Conservation (phyloP, 2,888 invertebrate genomes). For the Corbicula japonica region DNA sequence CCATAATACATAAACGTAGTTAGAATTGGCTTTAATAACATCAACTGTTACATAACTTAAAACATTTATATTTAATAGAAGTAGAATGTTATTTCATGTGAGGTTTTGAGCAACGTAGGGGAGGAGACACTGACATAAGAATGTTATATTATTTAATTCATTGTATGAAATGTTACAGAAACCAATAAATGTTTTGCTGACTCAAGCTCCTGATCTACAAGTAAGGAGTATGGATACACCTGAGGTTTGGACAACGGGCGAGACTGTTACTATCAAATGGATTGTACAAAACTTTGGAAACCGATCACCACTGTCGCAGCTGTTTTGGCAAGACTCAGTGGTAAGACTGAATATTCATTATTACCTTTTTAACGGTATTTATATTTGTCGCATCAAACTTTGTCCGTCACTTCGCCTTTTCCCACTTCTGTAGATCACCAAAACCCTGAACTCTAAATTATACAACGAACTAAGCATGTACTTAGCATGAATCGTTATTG, state of each 20-base stretch:
- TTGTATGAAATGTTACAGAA: conserved; percentile 16
- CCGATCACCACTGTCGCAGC: conserved; percentile 22
- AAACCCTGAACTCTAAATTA: not conserved
- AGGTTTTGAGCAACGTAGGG: no score
- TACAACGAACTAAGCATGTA: not conserved
- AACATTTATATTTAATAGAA: no score
- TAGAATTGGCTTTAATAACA: no score
- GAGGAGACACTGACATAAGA: no score
- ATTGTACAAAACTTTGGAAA: conserved; percentile 40
- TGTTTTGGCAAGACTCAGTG: conserved; percentile 33
- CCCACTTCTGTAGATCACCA: not conserved
- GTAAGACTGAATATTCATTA: no score
- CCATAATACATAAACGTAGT: no score
- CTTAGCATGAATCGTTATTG: not conserved
- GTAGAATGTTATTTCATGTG: no score
- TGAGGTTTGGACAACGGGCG: conserved; percentile 30
- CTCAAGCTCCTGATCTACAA: conserved; percentile 34
- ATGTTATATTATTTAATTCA: no score
- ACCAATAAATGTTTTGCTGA: conserved; percentile 21
- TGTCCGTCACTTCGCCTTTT: no score
- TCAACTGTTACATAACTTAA: no score
- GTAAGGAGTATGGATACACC: not conserved
- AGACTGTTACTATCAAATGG: conserved; percentile 38
- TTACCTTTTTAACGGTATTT: no score
- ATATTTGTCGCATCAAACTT: no score